These are phyloP conservation scores for Drosophila flavopinicola DNA, from an alignment of 2,888 invertebrate genomes.

Conservation along the genomic window DNA sequence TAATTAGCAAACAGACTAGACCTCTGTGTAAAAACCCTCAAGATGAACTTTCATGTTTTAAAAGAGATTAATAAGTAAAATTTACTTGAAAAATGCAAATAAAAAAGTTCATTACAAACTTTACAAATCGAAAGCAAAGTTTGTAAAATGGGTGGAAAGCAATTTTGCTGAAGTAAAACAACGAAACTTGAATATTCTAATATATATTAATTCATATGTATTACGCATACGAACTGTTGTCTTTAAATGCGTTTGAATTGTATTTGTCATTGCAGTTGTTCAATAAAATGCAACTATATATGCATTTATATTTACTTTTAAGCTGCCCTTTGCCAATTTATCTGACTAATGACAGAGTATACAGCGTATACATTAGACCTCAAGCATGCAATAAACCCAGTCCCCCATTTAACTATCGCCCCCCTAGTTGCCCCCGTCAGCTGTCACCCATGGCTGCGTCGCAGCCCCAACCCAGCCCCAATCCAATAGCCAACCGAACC, in stretches of 20 bases:
- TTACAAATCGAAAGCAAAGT: neutral
- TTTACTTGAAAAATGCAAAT: neutral
- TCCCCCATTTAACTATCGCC: conserved; percentile 15
- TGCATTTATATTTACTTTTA: neutral
- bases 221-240: neutral
- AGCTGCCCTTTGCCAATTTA: conserved; percentile 17
- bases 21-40: too few species aligned
- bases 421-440: neutral
- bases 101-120: neutral
- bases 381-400: conserved; percentile 31
- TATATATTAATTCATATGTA: neutral
- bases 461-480: conserved; percentile 4
- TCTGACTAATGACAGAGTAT: conserved; percentile 12
- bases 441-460: conserved; percentile 1
- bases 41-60: too few species aligned
- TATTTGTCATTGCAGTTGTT: too few species aligned
- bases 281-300: too few species aligned
- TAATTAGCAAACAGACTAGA: too few species aligned
- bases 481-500: conserved; percentile 3
- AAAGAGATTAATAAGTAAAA: neutral
- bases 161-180: too few species aligned
- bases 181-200: too few species aligned
- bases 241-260: too few species aligned
- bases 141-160: too few species aligned
- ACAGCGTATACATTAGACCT: conserved; percentile 5